Conservation (phyloP, 2,888 invertebrate genomes). For the Lithophane semibrunnea region DNA sequence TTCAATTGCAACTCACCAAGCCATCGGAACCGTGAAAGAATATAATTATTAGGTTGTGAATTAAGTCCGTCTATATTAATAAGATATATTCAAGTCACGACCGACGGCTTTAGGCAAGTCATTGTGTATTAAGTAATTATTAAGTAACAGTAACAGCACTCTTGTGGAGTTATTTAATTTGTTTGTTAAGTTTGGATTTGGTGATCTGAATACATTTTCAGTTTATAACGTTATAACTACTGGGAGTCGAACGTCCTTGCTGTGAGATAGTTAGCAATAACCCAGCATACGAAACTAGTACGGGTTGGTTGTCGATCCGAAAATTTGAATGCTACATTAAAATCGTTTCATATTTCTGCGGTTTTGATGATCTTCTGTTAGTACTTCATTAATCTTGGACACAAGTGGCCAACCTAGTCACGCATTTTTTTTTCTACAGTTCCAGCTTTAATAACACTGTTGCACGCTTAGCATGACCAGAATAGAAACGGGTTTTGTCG, state of each 20-base stretch:
- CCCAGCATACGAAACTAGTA: background rate
- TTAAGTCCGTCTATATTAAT: constrained; percentile 28
- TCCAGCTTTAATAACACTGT: background rate
- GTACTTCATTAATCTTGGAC: background rate
- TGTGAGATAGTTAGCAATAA: background rate
- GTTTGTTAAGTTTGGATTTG: constrained; percentile 1
- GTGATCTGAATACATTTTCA: background rate
- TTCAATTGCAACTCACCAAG: background rate
- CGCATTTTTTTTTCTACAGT: background rate
- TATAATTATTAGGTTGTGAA: constrained; percentile 23
- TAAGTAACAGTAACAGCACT: constrained; percentile 49
- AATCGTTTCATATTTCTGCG: background rate
- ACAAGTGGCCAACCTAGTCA: background rate
- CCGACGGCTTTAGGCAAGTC: constrained; percentile 37
- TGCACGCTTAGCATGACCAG: background rate
- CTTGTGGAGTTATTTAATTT: constrained; percentile 46
- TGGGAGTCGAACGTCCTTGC: background rate
- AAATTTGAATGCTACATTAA: background rate
- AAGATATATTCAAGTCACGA: constrained; percentile 52
- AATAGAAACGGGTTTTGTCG: too few relatives aligned
- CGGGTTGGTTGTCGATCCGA: background rate
- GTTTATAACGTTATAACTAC: too few relatives aligned
- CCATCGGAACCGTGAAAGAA: constrained; percentile 29
- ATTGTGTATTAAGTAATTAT: constrained; percentile 55
- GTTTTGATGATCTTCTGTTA: background rate